Conservation (phyloP, 2,888 invertebrate species). For the Leucozona laternaria region DNA sequence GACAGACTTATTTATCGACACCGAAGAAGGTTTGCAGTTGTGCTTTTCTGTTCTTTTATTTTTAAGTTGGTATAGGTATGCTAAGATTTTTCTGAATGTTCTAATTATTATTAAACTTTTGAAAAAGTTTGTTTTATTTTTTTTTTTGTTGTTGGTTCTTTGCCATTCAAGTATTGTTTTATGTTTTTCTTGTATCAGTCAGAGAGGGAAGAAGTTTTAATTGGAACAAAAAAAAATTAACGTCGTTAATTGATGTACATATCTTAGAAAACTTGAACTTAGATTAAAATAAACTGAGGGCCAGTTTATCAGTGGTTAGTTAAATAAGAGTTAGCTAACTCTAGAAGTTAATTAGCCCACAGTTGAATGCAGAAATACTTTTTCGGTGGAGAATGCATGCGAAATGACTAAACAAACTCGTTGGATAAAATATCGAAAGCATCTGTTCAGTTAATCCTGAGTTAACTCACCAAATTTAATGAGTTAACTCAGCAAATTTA, state of each 20-base stretch:
- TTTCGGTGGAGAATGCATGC: no score
- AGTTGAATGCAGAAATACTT: no score
- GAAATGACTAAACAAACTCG: no score
- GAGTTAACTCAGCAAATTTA: no score
- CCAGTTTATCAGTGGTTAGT: no score
- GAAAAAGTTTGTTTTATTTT: neutral
- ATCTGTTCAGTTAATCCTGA: no score
- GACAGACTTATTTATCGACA: neutral
- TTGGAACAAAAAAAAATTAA: neutral
- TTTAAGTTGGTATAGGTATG: neutral
- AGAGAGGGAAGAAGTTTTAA: neutral
- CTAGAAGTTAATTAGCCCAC: no score
- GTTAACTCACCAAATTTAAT: no score
- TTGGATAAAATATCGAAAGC: no score
- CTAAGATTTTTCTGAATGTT: neutral
- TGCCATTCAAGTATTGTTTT: slow-evolving; percentile 1
- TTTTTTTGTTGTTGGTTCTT: neutral
- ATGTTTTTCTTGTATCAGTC: neutral
- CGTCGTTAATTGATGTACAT: neutral
- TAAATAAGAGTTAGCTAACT: no score
- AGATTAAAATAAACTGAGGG: no score
- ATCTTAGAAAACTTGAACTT: neutral
- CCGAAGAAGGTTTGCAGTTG: neutral
- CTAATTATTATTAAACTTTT: slow-evolving; percentile 5
- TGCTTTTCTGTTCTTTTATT: neutral